Evolutionary conservation across 2,888 invertebrate genomes (phyloP).

Genomic region (Brachypalpus laphriformis): DNA sequence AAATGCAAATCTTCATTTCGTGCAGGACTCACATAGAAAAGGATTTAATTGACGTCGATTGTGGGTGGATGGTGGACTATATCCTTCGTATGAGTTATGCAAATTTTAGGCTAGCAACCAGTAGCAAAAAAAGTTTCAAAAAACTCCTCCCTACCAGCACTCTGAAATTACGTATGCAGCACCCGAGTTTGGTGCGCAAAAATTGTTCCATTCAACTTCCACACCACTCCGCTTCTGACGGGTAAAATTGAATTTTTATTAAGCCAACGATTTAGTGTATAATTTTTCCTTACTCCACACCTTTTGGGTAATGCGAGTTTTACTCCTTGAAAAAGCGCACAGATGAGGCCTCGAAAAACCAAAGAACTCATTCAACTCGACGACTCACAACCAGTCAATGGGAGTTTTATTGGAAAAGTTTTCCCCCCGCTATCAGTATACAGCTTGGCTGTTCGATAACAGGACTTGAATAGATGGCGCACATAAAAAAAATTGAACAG

Average conservation of each 20-base stretch:
- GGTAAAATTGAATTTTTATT: conserved; percentile 52
- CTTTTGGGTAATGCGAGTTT: conserved; percentile 30
- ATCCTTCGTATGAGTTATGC: conserved; percentile 40
- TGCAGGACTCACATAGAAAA: conserved; percentile 55
- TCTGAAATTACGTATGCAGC: conserved; percentile 35
- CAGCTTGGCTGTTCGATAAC: not conserved
- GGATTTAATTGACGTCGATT: conserved; percentile 63
- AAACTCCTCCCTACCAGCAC: conserved; percentile 20
- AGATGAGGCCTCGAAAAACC: conserved; percentile 45
- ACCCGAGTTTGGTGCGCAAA: not conserved
- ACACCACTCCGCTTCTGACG: not conserved
- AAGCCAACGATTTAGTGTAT: conserved; percentile 20
- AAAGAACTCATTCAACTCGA: conserved; percentile 29
- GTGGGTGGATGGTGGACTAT: conserved; percentile 53
- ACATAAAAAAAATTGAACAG: conserved; percentile 39
- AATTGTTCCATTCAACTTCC: conserved; percentile 14
- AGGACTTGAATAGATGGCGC: conserved; percentile 45
- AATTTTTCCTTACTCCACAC: conserved; percentile 3
- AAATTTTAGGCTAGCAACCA: conserved; percentile 29
- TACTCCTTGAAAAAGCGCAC: conserved; percentile 32
- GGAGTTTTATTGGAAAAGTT: conserved; percentile 69
- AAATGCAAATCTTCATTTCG: conserved; percentile 69
- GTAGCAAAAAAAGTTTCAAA: not conserved
- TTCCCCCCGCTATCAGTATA: conserved; percentile 31
- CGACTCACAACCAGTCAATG: conserved; percentile 34